Base-by-base conservation (phyloP, 2,797 vertebrate genomes). In the Loriculus beryllinus region DNA sequence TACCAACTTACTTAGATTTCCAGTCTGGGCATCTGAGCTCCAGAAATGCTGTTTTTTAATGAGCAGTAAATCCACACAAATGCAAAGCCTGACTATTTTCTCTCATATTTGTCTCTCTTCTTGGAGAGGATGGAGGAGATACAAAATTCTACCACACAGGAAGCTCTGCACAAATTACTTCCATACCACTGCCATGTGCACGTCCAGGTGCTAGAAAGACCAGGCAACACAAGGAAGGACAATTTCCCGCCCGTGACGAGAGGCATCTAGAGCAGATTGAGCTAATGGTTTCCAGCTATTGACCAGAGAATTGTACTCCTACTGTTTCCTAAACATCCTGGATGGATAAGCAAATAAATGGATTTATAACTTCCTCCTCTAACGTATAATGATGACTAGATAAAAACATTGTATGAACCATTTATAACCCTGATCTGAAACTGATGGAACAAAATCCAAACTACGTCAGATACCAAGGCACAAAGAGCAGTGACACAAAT, bases 1-100 rank as follows among this genome's bases (percentile, higher is more conserved):
- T 95, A 95, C 75, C 74, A 90, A 84, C 80, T 96, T 94, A 64
- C 28, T 90, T 70, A 71, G 64, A 92, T 80, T 90, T 64, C 67
- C 75, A 92, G 60, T 47, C 90, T 77, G 83, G 63, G 48, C 31
- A 60, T 45, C 65, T 1, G 2, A 79, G 80, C n/a, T 82, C 59
- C 92, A 84, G 71, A 74, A 89, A 77, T 43, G 33, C 68, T 82
- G 60, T 45, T 69, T 63, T 92, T 74, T 71, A 72, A 62, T 43
- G 23, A 92, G 54, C 65, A 71, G 45, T 68, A 94, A 94, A 91
- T 88, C 86, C 84, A 81, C 26, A 22, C n/a, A 51, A 49, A 92
- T 35, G 52, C 51, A 83, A 75, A 92, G 70, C 49, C 79, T 57
- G 68, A 51, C 35, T 70, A 12, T 72, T 75, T 89, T 57, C 63